phyloP scores from a whole-genome alignment of 2,113 vertebrate species.

The Zosterops hypoxanthus region DNA sequence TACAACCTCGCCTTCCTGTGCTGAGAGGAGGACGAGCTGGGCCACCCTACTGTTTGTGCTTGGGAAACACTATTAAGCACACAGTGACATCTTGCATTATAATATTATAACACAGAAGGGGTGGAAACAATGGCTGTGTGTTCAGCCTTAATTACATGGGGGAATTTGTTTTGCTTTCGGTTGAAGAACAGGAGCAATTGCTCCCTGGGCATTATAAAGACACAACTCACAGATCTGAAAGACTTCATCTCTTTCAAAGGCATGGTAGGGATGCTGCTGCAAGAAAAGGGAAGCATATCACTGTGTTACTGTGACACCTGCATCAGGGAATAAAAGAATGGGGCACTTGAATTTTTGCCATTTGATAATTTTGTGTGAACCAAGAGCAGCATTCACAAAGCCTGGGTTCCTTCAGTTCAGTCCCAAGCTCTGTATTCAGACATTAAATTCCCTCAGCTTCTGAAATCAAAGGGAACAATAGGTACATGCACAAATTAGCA shows the following conservation, averaged over 20 bases:
- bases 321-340: not conserved
- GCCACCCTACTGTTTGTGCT: constrained; percentile 13
- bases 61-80: constrained; percentile 60
- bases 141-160: constrained; percentile 56
- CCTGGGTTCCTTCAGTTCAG: not conserved
- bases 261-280: not conserved
- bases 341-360: not conserved
- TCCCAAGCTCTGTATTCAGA: not conserved
- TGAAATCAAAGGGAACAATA: constrained; percentile 13
- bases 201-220: not conserved
- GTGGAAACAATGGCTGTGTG: constrained; percentile 38
- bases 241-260: not conserved
- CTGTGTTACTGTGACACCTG: not conserved
- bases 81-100: constrained; percentile 45
- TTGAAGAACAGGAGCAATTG: not conserved
- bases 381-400: not conserved
- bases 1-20: not conserved
- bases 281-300: not conserved
- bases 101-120: constrained; percentile 34
- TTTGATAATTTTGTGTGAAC: not conserved
- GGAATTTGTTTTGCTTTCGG: not conserved
- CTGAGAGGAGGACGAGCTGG: constrained; percentile 47
- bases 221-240: not conserved
- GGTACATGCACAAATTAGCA: not conserved
- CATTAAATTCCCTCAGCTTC: not conserved